phyloP scores from a whole-genome alignment of 2,888 invertebrate species.

The Entomobrya multifasciata region DNA sequence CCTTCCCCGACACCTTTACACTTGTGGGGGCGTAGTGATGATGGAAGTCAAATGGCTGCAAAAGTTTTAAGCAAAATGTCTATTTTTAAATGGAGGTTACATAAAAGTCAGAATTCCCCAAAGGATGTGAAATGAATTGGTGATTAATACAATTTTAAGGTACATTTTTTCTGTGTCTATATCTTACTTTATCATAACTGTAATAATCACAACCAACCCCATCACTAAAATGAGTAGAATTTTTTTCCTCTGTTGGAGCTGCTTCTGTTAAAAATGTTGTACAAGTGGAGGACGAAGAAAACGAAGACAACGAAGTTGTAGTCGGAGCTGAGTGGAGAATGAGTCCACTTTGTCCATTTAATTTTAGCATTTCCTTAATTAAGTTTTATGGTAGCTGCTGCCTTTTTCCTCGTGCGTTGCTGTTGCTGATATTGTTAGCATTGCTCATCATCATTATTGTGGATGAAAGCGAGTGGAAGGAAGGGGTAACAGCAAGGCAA shows the following conservation, averaged over 20 bases:
- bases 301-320: not conserved
- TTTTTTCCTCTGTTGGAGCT: not conserved
- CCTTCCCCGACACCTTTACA: not conserved
- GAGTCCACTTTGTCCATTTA: conserved; percentile 53
- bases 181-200: too few relatives aligned
- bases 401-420: not conserved
- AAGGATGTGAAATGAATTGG: not conserved
- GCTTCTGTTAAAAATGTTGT: not conserved
- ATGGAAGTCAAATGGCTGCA: not conserved
- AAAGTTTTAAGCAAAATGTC: not conserved
- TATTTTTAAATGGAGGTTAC: too few relatives aligned
- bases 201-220: not conserved
- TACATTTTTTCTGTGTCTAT: too few relatives aligned
- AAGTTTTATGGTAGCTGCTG: conserved; percentile 35
- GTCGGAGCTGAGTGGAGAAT: conserved; percentile 21
- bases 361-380: conserved; percentile 55
- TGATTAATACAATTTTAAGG: not conserved
- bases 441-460: not conserved
- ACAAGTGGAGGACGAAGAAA: not conserved
- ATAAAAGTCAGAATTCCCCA: not conserved
- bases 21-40: not conserved
- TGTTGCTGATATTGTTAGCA: not conserved
- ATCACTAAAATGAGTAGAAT: not conserved
- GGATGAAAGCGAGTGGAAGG: not conserved
- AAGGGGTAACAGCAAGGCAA: not conserved